Evolutionary conservation across 2,797 vertebrate species (phyloP).

Genomic region (Lagodon rhomboides): DNA sequence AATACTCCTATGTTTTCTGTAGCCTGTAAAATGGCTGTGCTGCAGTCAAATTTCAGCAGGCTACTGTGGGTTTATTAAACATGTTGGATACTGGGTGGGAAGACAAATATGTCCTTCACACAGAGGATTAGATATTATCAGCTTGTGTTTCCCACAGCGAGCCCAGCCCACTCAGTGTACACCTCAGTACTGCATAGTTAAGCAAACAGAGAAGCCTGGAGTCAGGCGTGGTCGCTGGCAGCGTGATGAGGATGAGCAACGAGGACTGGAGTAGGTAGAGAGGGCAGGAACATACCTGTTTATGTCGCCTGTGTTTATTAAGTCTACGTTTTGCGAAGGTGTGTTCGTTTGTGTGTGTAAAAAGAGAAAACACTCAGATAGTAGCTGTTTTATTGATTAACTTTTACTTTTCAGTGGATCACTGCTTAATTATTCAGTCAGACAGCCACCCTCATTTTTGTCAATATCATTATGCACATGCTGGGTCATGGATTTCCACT

Average conservation of each 20-base stretch:
- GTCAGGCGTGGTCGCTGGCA: conserved; percentile 34
- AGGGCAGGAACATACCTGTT: conserved; percentile 35
- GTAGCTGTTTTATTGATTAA: conserved; percentile 60
- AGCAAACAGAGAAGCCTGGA: conserved; percentile 70
- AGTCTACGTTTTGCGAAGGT: conserved; percentile 22
- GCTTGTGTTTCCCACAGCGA: conserved; percentile 84
- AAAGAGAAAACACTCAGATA: conserved; percentile 48
- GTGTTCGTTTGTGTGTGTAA: conserved; percentile 17
- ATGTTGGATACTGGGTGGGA: conserved; percentile 76
- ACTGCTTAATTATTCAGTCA: conserved; percentile 46
- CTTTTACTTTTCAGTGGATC: conserved; percentile 35
- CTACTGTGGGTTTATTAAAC: conserved; percentile 64
- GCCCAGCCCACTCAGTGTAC: conserved; percentile 73
- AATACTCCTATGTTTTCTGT: conserved; percentile 21
- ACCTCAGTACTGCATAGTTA: conserved; percentile 68
- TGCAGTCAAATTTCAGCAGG: conserved; percentile 65
- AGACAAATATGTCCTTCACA: conserved; percentile 90
- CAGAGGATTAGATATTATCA: conserved; percentile 88
- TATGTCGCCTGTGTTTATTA: conserved; percentile 50
- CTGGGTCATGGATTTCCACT: conserved; percentile 31
- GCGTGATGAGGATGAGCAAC: conserved; percentile 43
- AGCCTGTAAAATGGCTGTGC: conserved; percentile 29
- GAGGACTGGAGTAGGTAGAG: conserved; percentile 9
- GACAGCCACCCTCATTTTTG: conserved; percentile 26
- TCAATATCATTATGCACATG: conserved; percentile 31